phyloP scores from a whole-genome alignment of 1,140 invertebrate genomes.

The Arctopsyche grandis region DNA sequence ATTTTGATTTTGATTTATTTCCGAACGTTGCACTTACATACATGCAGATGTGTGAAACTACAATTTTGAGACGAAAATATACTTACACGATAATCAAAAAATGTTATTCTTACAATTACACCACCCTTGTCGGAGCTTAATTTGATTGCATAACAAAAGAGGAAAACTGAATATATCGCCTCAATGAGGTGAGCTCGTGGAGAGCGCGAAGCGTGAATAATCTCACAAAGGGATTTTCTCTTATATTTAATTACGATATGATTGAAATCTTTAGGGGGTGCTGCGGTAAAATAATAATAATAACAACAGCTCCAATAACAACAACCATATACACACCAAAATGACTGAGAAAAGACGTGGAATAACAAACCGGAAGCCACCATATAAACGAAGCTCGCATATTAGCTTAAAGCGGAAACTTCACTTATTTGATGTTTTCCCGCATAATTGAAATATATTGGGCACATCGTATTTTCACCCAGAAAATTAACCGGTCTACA shows the following conservation, averaged over 20 bases:
- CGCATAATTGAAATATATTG: neutral
- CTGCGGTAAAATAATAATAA: slow-evolving; percentile 18
- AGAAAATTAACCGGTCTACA: no score
- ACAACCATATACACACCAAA: neutral
- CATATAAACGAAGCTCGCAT: neutral
- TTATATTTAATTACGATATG: slow-evolving; percentile 53
- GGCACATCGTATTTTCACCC: no score
- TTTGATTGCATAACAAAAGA: slow-evolving; percentile 41
- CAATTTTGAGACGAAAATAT: no score
- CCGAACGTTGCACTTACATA: no score
- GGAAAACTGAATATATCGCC: slow-evolving; percentile 25
- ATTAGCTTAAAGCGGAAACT: slow-evolving; percentile 7
- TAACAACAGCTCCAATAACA: slow-evolving; percentile 24
- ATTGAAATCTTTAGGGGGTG: slow-evolving; percentile 50
- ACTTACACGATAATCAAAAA: no score
- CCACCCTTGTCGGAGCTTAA: slow-evolving; percentile 20
- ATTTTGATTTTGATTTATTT: no score
- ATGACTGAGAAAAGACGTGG: neutral
- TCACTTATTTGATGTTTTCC: slow-evolving; percentile 8
- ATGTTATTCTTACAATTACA: neutral
- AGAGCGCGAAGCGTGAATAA: slow-evolving; percentile 51
- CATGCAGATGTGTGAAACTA: no score
- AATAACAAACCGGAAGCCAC: neutral
- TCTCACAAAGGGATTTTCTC: slow-evolving; percentile 52
- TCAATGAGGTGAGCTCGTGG: slow-evolving; percentile 37